These are phyloP conservation scores for Caretta caretta DNA, from an alignment of 2,113 vertebrate species.

Conservation along the genomic window DNA sequence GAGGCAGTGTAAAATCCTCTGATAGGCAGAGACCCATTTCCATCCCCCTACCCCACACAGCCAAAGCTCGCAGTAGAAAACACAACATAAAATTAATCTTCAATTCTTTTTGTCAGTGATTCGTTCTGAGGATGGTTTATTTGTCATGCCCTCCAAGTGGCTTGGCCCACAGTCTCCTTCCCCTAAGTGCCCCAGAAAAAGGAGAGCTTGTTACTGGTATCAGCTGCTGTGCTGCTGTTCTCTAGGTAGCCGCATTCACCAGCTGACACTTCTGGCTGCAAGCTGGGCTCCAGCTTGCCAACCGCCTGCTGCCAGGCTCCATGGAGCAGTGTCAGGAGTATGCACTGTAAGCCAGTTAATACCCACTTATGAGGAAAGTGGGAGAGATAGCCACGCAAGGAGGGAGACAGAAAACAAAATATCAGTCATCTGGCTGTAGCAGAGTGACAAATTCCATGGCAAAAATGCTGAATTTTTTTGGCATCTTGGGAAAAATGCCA, in stretches of 20 bases:
- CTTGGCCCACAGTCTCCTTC: not conserved
- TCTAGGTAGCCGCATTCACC: not conserved
- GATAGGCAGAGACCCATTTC: accelerated
- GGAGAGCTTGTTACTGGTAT: not conserved
- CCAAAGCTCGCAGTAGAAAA: not conserved
- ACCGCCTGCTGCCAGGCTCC: not conserved
- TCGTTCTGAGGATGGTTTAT: not conserved
- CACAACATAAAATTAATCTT: not conserved
- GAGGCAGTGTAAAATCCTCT: accelerated
- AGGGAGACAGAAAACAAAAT: accelerated
- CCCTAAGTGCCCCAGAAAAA: not conserved
- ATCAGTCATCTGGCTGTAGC: not conserved
- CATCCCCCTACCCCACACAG: accelerated
- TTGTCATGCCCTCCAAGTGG: not conserved
- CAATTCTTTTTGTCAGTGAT: not conserved
- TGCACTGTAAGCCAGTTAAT: not conserved
- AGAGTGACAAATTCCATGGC: not conserved
- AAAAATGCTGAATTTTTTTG: not conserved
- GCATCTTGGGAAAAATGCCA: not conserved
- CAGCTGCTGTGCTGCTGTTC: not conserved
- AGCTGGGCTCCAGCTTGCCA: not conserved
- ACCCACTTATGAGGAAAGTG: not conserved
- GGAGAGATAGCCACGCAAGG: not conserved
- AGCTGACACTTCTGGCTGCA: accelerated
- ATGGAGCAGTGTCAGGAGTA: accelerated